Evolutionary conservation across 2,888 invertebrate species (phyloP).

Genomic region (Cryptus armator): DNA sequence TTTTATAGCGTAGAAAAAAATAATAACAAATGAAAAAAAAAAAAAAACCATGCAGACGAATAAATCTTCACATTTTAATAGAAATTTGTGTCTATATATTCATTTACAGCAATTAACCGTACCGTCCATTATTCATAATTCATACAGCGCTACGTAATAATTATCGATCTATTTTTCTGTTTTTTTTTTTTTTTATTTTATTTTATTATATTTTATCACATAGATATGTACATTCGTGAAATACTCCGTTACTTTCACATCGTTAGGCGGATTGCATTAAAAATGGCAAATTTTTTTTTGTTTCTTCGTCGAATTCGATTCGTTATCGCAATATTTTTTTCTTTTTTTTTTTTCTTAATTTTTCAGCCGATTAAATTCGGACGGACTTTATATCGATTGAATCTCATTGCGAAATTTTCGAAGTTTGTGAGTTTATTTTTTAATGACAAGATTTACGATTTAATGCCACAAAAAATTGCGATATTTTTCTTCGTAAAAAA

Average conservation of each 20-base stretch:
- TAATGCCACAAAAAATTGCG: not conserved
- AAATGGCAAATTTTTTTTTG: constrained; percentile 11
- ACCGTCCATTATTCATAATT: constrained; percentile 27
- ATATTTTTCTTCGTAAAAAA: not conserved
- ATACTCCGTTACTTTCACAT: constrained; percentile 66
- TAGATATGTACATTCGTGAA: constrained; percentile 70
- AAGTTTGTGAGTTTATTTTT: not conserved
- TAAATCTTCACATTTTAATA: constrained; percentile 81
- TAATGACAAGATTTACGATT: not conserved
- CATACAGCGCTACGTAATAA: not conserved
- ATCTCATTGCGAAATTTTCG: not conserved
- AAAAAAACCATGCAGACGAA: constrained; percentile 74
- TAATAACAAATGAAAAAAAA: constrained; percentile 65
- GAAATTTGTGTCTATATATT: constrained; percentile 66
- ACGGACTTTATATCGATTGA: constrained; percentile 28
- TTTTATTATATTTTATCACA: constrained; percentile 65
- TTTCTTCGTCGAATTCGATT: constrained; percentile 17
- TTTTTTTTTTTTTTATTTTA: not conserved
- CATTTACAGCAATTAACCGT: constrained; percentile 36
- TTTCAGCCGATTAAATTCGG: constrained; percentile 27
- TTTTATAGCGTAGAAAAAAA: constrained; percentile 76
- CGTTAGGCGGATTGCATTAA: constrained; percentile 45
- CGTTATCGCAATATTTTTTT: constrained; percentile 17
- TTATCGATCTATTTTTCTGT: constrained; percentile 47
- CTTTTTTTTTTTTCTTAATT: not conserved